Conservation (phyloP, 2,888 invertebrate species). For the Drosophila mayaguana region DNA sequence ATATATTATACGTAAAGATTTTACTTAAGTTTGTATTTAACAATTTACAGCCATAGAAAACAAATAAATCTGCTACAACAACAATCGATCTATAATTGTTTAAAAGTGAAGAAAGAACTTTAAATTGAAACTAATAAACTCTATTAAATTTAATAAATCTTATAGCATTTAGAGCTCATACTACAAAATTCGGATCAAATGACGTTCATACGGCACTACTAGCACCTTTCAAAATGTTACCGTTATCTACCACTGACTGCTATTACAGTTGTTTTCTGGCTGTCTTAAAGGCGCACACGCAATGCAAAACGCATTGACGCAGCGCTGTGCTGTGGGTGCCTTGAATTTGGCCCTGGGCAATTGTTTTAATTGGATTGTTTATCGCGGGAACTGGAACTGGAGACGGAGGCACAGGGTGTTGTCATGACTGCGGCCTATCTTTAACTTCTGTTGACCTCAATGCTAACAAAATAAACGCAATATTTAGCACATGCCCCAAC, state of each 20-base stretch:
- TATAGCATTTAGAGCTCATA: background rate
- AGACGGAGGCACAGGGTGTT: constrained; percentile 34
- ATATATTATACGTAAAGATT: background rate
- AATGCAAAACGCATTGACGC: constrained; percentile 60
- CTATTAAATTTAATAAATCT: no score
- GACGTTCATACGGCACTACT: no score
- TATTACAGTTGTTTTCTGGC: background rate
- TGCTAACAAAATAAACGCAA: constrained; percentile 55
- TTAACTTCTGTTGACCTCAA: constrained; percentile 60
- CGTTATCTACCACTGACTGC: background rate
- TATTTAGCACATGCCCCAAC: constrained; percentile 59
- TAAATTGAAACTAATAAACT: background rate
- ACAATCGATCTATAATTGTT: constrained; percentile 60
- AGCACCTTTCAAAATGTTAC: background rate
- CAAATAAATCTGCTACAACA: constrained; percentile 1
- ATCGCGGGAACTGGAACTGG: constrained; percentile 21
- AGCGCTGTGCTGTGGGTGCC: constrained; percentile 25
- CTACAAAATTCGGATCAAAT: background rate
- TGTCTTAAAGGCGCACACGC: constrained; percentile 46
- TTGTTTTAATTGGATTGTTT: constrained; percentile 78
- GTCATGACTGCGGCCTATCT: constrained; percentile 65
- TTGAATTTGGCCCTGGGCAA: constrained; percentile 60
- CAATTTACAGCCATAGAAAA: background rate
- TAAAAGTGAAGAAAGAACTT: background rate
- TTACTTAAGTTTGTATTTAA: background rate